Percentiles rank a stretch among this genome's conserved stretches.
These are phyloP conservation scores for Germaria angustata DNA, from an alignment of 2,888 invertebrate genomes.

Conservation along the genomic window DNA sequence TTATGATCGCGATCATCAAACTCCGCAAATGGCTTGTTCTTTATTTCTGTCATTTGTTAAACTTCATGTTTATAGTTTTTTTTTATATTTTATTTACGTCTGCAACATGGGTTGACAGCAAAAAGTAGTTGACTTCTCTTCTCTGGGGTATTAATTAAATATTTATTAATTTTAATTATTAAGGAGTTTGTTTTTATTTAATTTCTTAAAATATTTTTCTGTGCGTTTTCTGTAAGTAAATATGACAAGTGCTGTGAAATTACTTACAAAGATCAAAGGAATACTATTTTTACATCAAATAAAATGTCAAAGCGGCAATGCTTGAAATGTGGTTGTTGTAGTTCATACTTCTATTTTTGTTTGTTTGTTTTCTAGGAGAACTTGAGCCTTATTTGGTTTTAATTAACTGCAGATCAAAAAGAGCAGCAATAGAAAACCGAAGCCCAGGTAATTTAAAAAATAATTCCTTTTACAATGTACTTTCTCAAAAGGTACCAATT, in stretches of 20 bases:
- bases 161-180: slow-evolving; percentile 64
- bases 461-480: too few relatives aligned
- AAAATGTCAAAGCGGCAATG: neutral
- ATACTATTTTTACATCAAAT: neutral
- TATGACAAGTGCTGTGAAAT: slow-evolving; percentile 48
- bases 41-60: slow-evolving; percentile 47
- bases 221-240: neutral
- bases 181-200: slow-evolving; percentile 18
- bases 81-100: neutral
- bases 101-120: neutral
- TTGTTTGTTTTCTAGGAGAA: too few relatives aligned
- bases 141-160: slow-evolving; percentile 66
- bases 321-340: neutral
- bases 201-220: slow-evolving; percentile 23
- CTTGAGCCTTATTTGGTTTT: too few relatives aligned
- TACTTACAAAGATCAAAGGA: slow-evolving; percentile 22
- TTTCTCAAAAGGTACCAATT: too few relatives aligned
- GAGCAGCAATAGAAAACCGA: too few relatives aligned
- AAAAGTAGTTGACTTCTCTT: neutral
- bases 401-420: too few relatives aligned
- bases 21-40: slow-evolving; percentile 29
- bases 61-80: slow-evolving; percentile 21
- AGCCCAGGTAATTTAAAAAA: too few relatives aligned
- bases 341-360: too few relatives aligned
- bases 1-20: slow-evolving; percentile 31